These are phyloP conservation scores for Cataglyphis livida DNA, from an alignment of 2,888 invertebrate species.

Conservation along the genomic window DNA sequence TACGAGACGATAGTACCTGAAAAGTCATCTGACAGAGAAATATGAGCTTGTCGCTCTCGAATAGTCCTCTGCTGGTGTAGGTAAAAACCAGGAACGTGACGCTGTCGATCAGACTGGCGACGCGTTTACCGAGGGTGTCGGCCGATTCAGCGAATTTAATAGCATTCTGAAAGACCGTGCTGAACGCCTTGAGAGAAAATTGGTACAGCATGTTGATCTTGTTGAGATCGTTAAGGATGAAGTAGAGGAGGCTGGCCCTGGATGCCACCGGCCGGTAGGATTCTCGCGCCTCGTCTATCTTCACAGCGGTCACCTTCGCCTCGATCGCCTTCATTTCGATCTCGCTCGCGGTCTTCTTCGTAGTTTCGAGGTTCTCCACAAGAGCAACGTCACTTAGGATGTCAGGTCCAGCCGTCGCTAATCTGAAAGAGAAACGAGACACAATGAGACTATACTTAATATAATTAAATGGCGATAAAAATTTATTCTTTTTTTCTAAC, in stretches of 20 bases:
- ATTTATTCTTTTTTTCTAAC: background rate
- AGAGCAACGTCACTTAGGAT: slow-evolving; percentile 96
- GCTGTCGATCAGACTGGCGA: slow-evolving; percentile 92
- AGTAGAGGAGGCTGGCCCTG: slow-evolving; percentile 96
- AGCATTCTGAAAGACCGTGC: slow-evolving; percentile 95
- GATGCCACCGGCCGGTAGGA: slow-evolving; percentile 94
- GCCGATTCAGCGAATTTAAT: slow-evolving; percentile 90
- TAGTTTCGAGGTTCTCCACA: slow-evolving; percentile 96
- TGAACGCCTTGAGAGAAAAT: slow-evolving; percentile 97
- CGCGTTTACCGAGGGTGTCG: slow-evolving; percentile 91
- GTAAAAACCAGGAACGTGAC: slow-evolving; percentile 95
- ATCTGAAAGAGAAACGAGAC: slow-evolving; percentile 83
- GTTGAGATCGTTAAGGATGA: slow-evolving; percentile 96
- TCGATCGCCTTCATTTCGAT: slow-evolving; percentile 95
- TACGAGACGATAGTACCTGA: slow-evolving; percentile 90
- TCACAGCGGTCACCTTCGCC: slow-evolving; percentile 93
- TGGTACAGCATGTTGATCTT: slow-evolving; percentile 98
- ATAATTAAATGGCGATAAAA: background rate
- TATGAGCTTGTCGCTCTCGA: slow-evolving; percentile 96
- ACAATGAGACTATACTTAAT: background rate
- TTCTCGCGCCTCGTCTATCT: slow-evolving; percentile 97
- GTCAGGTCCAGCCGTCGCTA: slow-evolving; percentile 96
- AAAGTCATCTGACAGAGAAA: slow-evolving; percentile 95
- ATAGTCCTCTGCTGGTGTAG: slow-evolving; percentile 96
- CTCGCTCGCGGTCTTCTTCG: slow-evolving; percentile 96